Evolutionary conservation across 2,888 invertebrate species (phyloP), one percentile per base, ranked within the genome.

Genomic region (Anarsia innoxiella): DNA sequence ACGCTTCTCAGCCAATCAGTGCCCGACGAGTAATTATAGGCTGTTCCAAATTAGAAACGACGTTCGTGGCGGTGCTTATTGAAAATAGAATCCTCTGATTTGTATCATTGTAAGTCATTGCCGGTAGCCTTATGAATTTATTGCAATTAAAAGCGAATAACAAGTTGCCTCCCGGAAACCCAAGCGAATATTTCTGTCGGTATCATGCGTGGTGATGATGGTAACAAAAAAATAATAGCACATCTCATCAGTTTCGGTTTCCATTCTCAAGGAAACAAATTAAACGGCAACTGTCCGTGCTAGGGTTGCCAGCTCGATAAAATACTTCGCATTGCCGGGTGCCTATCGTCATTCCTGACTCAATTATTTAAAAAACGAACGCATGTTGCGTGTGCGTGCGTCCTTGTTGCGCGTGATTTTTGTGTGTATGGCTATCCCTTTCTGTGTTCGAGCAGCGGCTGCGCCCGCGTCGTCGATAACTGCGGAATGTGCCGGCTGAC

Each of bases 321-420:
- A 80, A 79, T 79, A 61, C 53, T 71, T 75, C 49, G 61, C 71
- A 82, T 83, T 62, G 75, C 61, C 68, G 58, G 67, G 71, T 74
- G 74, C 77, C 75, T 82, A 80, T 78, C 80, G 71, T 77, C 76
- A 79, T 83, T 80, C 80, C 73, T 54, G 64, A 61, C 71, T 78
- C 77, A 76, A 83, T 83, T 80, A 83, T 83, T 77, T 79, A 76
- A 83, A 82, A 83, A 83, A 80, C 68, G 66, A 71, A 68, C 58
- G 63, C 59, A 62, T 54, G 66, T 71, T 70, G 70, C 54, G 59
- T 62, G 54, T 53, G 45, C 49, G 37, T 62, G 56, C 51, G 52
- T 79, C 80, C 61, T 61, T 74, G 59, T 83, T 59, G 35, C 61
- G 38, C 72, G 47, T 60, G 53, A 69, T 66, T 66, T 66, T 61